A percentile compares a stretch with the other conserved stretches of the same genome.
Conservation (phyloP, 2,113 vertebrate species). For the Caranx melampygus region DNA sequence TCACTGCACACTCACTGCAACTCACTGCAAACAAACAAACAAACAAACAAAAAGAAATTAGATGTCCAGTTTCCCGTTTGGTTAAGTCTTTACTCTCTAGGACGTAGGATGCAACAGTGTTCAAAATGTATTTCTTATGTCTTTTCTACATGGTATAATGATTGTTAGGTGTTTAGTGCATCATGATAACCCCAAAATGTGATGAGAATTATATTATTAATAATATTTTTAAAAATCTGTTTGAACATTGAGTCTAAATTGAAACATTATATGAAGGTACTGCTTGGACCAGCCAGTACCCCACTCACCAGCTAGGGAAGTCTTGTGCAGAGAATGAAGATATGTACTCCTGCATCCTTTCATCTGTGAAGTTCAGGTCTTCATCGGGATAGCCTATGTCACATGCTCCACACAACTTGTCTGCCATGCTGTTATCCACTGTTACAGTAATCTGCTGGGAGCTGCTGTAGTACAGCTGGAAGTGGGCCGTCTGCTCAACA, state of each 20-base stretch:
- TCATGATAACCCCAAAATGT: background rate
- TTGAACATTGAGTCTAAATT: too few species aligned
- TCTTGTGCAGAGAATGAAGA: slow-evolving; percentile 1
- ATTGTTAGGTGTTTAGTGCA: background rate
- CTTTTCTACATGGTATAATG: too few species aligned
- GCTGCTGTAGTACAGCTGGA: slow-evolving; percentile 4
- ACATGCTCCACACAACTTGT: slow-evolving; percentile 21
- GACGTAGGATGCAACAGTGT: too few species aligned
- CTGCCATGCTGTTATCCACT: background rate
- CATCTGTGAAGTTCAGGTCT: background rate
- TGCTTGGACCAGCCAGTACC: too few species aligned
- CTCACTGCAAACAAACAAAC: too few species aligned
- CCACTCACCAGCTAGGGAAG: slow-evolving; percentile 27
- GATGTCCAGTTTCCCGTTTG: too few species aligned
- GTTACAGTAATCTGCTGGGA: slow-evolving; percentile 7
- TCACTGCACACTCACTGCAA: background rate
- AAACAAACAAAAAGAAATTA: too few species aligned
- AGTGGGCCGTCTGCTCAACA: background rate
- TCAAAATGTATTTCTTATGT: too few species aligned
- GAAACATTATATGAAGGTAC: too few species aligned
- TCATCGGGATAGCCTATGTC: background rate
- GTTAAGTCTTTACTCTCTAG: too few species aligned
- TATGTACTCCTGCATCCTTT: slow-evolving; percentile 6
- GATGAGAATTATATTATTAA: too few species aligned
- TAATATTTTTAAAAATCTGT: too few species aligned